These are phyloP conservation scores for Abrostola triplasia DNA, from an alignment of 2,888 invertebrate species.

Conservation along the genomic window DNA sequence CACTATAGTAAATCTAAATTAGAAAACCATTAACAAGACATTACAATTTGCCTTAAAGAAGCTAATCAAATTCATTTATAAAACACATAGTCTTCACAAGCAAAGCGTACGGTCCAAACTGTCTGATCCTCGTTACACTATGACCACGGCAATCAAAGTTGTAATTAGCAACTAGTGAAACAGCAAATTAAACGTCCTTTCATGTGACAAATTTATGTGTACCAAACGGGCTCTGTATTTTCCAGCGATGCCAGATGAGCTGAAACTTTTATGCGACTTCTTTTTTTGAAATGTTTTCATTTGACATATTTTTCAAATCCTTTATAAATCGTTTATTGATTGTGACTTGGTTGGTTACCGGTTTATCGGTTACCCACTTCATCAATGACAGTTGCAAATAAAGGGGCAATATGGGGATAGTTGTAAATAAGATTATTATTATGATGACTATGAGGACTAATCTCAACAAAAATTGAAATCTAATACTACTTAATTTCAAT, in stretches of 20 bases:
- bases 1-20: no score
- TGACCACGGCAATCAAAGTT: constrained; percentile 82
- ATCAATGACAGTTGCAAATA: no score
- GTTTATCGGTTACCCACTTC: no score
- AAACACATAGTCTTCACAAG: constrained; percentile 29
- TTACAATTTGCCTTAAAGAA: constrained; percentile 10
- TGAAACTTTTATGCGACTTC: constrained; percentile 14
- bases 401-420: no score
- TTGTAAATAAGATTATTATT: no score
- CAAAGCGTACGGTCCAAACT: constrained; percentile 27
- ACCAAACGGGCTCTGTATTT: constrained; percentile 36
- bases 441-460: no score
- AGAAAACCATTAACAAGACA: no score
- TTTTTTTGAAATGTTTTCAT: background rate
- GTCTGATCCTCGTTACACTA: constrained; percentile 68
- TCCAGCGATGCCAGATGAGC: constrained; percentile 19
- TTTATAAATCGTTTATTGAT: no score
- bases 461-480: no score
- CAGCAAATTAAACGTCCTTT: constrained; percentile 85
- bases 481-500: no score
- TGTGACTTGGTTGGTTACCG: no score
- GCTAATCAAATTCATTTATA: constrained; percentile 43
- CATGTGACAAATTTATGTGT: constrained; percentile 77
- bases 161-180: constrained; percentile 86
- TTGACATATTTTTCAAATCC: background rate